A percentile compares a stretch with the other conserved stretches of the same genome.
These are phyloP conservation scores for Tuberolachnus salignus DNA, from an alignment of 2,888 invertebrate species.

Conservation along the genomic window DNA sequence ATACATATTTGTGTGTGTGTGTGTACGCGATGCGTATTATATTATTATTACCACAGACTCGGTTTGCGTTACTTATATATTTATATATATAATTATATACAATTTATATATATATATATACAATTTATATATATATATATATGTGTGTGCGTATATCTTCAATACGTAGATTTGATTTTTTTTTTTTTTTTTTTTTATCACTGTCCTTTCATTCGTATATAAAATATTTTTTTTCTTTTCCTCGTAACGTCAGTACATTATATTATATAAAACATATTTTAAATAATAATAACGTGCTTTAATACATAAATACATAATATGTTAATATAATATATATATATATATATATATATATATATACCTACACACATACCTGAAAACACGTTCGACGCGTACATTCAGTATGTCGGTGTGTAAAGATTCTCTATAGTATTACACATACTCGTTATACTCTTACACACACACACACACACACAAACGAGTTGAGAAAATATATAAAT, in stretches of 20 bases:
- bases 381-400: neutral
- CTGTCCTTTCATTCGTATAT: constrained; percentile 31
- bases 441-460: too few species aligned
- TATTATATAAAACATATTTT: constrained; percentile 18
- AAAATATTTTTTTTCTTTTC: neutral
- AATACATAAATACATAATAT: constrained; percentile 30
- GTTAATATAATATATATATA: neutral
- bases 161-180: constrained; percentile 41
- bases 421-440: too few species aligned
- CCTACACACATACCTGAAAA: neutral
- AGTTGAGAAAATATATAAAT: too few species aligned
- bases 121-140: neutral
- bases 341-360: neutral
- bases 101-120: neutral
- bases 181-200: constrained; percentile 31
- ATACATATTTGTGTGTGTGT: neutral
- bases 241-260: neutral
- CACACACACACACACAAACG: too few species aligned
- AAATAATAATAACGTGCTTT: constrained; percentile 28
- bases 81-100: neutral
- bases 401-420: too few species aligned
- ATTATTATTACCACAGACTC: constrained; percentile 20
- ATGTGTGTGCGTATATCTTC: constrained; percentile 7
- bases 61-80: constrained; percentile 12
- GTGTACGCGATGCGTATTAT: constrained; percentile 25